Base-by-base conservation (phyloP, 2,888 invertebrate species). In the Stenodema calcarata region DNA sequence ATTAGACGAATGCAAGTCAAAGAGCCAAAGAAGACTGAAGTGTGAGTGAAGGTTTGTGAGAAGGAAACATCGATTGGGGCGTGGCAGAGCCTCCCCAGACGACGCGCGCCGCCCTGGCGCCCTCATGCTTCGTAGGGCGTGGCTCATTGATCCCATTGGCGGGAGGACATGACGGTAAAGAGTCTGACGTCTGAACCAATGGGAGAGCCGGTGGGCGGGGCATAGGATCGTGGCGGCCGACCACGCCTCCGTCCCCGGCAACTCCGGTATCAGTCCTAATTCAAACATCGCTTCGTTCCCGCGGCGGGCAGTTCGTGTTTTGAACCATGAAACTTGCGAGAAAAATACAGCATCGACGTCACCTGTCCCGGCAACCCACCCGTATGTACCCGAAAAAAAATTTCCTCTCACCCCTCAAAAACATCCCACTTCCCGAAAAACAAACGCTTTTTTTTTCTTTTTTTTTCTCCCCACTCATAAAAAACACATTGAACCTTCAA, bases 1-100 rank as follows among this genome's bases (percentile, higher is more conserved):
- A 80, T 80, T 54, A 54, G 82, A 82, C 35, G 50, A 62, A 50
- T 42, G 41, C 82, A 69, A 69, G 82, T 82, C 82, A 70, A 70
- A 82, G 69, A 82, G 82, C 84, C 73, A 73, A 84, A 84, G 41
- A 73, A 73, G 84, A 84, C 84, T 84, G 84, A 82, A 62, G 82
- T 69, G 82, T 69, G 80, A 80, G 80, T 80, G 54, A 30, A 70
- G 44, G 44, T 44, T n/a, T 18, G 78, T 44, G 44, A 18, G 35
- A 41, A 18, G 14, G 44, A 23, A 78, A 6, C 78, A 44, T 78
- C 44, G 73, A 73, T 73, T 44, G 78, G 44, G 14, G 44, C 16
- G 44, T 42, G 44, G 78, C 14, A 12, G 12, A 6, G 18, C 30
- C 16, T 35, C 73, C n/a, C 18, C 41, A n/a, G 78, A 44, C 12